phyloP scores from a whole-genome alignment of 2,113 vertebrate species.

The Microcebus tavaratra region DNA sequence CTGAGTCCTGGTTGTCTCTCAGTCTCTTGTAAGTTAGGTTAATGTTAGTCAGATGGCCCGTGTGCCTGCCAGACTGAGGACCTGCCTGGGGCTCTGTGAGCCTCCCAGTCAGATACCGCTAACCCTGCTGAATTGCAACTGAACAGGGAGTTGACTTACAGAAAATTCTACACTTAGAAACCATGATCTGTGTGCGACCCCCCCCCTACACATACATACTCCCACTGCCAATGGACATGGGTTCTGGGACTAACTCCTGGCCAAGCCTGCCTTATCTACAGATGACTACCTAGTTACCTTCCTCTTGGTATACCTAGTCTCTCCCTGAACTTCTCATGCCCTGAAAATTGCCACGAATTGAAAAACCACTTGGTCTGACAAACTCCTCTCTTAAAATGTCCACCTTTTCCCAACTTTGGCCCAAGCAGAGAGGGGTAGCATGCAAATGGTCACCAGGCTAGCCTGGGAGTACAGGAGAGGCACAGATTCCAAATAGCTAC shows the following conservation, averaged over 20 bases:
- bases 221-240: not conserved
- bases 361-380: not conserved
- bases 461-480: not conserved
- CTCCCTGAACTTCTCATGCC: not conserved
- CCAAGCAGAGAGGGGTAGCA: not conserved
- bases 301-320: not conserved
- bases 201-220: not conserved
- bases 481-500: not conserved
- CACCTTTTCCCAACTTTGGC: not conserved
- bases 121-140: not conserved
- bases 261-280: not conserved
- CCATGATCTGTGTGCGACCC: not conserved
- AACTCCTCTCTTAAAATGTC: not conserved
- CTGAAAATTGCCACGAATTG: not conserved
- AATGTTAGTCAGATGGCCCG: not conserved
- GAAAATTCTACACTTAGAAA: not conserved
- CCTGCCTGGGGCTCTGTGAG: not conserved
- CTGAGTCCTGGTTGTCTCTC: not conserved
- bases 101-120: not conserved
- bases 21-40: conserved; percentile 11
- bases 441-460: not conserved
- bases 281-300: not conserved
- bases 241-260: not conserved
- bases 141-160: not conserved
- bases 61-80: not conserved